A percentile compares a stretch with the other conserved stretches of the same genome.
These are phyloP conservation scores for Sminthopsis crassicaudata DNA, from an alignment of 2,113 vertebrate genomes.

Conservation along the genomic window DNA sequence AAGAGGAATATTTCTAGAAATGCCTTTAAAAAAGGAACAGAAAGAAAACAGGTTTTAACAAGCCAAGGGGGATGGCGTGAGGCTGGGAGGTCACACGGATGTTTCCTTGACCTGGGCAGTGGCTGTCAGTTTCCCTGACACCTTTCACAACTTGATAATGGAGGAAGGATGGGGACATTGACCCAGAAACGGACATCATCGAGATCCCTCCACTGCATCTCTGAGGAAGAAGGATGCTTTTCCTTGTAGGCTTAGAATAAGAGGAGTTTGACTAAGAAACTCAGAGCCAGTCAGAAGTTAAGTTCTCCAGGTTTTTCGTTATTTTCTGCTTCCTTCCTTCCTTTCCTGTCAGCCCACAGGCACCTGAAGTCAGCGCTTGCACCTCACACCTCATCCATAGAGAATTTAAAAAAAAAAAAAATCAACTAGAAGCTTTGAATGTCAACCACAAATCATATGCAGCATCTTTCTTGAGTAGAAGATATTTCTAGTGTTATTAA, in stretches of 20 bases:
- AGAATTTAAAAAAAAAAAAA: background rate
- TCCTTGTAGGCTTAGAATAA: slow-evolving; percentile 80
- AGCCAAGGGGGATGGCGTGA: slow-evolving; percentile 61
- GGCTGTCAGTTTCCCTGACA: slow-evolving; percentile 69
- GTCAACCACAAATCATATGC: slow-evolving; percentile 39
- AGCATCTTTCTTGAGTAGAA: background rate
- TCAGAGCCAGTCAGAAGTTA: slow-evolving; percentile 63
- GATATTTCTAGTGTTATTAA: background rate
- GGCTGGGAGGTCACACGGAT: slow-evolving; percentile 72
- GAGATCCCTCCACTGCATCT: slow-evolving; percentile 58
- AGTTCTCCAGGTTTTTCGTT: slow-evolving; percentile 54
- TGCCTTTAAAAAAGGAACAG: slow-evolving; percentile 63
- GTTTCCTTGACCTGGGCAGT: slow-evolving; percentile 67
- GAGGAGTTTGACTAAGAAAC: slow-evolving; percentile 75
- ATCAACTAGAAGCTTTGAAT: background rate
- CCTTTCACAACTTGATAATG: slow-evolving; percentile 72
- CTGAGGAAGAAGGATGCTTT: slow-evolving; percentile 79
- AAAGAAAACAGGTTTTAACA: slow-evolving; percentile 60
- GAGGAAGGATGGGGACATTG: slow-evolving; percentile 58
- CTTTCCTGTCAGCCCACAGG: background rate
- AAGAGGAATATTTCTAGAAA: slow-evolving; percentile 80
- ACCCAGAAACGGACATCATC: slow-evolving; percentile 69
- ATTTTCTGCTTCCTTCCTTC: background rate
- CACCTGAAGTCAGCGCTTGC: background rate
- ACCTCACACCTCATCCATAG: background rate